A percentile compares a stretch with the other conserved stretches of the same genome.
These are phyloP conservation scores for Aelia acuminata DNA, from an alignment of 2,888 invertebrate genomes.

Conservation along the genomic window DNA sequence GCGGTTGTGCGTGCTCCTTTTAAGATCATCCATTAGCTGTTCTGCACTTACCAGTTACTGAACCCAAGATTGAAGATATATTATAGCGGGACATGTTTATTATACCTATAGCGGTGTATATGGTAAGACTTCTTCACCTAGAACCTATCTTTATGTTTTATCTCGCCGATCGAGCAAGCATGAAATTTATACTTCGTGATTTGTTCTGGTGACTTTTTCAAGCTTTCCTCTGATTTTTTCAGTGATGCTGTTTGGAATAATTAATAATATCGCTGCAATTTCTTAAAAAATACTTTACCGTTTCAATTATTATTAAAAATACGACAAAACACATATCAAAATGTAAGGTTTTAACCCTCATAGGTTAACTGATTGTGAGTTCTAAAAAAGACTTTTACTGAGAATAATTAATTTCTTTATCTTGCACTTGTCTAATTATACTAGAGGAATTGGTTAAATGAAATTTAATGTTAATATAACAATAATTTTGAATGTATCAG, in stretches of 20 bases:
- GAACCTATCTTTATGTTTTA: not conserved
- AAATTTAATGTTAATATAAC: too few species aligned
- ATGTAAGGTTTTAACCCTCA: not conserved
- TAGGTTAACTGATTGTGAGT: too few species aligned
- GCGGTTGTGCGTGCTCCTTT: too few species aligned
- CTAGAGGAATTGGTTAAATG: too few species aligned
- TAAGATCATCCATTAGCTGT: too few species aligned
- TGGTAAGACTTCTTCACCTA: not conserved
- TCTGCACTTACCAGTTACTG: too few species aligned
- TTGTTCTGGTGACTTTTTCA: not conserved
- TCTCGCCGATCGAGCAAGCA: not conserved
- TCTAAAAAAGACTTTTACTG: too few species aligned
- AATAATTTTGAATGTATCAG: too few species aligned
- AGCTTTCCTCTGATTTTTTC: not conserved
- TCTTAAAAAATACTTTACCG: not conserved
- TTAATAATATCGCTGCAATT: not conserved
- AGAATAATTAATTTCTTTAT: too few species aligned
- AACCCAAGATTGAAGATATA: too few species aligned
- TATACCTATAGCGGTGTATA: not conserved
- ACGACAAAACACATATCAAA: not conserved
- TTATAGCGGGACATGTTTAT: not conserved
- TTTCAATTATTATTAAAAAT: not conserved
- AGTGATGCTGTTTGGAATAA: not conserved
- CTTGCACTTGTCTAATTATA: too few species aligned
- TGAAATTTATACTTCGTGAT: slow-evolving; percentile 5